A percentile compares a stretch with the other conserved stretches of the same genome.
phyloP scores from a whole-genome alignment of 1,140 invertebrate species.

The Portunus trituberculatus region DNA sequence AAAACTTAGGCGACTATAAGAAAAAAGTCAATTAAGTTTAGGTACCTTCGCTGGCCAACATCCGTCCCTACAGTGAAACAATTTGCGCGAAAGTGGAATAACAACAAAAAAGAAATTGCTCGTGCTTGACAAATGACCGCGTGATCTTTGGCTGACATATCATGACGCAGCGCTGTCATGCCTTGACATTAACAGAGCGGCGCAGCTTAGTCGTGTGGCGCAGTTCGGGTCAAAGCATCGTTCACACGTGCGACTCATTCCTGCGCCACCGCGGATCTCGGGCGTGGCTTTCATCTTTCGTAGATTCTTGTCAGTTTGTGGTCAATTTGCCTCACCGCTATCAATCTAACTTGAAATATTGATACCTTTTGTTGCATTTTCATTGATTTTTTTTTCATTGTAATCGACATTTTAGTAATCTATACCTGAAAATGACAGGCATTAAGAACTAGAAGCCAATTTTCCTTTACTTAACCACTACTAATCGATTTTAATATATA shows the following conservation, averaged over 20 bases:
- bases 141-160: conserved; percentile 47
- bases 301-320: background rate
- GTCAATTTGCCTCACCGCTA: background rate
- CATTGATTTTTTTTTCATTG: too few species aligned
- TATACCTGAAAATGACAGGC: too few species aligned
- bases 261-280: background rate
- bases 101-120: background rate
- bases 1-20: background rate
- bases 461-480: too few species aligned
- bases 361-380: too few species aligned
- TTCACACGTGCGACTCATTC: background rate
- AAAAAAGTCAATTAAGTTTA: background rate
- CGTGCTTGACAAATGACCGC: background rate
- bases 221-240: background rate
- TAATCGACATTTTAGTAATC: too few species aligned
- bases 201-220: background rate
- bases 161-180: background rate
- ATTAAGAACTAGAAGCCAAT: too few species aligned
- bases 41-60: too few species aligned
- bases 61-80: background rate
- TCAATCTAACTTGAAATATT: background rate
- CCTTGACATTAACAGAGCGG: conserved; percentile 31
- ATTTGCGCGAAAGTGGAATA: background rate
- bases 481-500: too few species aligned
- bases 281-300: too few species aligned